Evolutionary conservation across 2,888 invertebrate genomes (phyloP).

Genomic region (Leptogaster cylindrica): DNA sequence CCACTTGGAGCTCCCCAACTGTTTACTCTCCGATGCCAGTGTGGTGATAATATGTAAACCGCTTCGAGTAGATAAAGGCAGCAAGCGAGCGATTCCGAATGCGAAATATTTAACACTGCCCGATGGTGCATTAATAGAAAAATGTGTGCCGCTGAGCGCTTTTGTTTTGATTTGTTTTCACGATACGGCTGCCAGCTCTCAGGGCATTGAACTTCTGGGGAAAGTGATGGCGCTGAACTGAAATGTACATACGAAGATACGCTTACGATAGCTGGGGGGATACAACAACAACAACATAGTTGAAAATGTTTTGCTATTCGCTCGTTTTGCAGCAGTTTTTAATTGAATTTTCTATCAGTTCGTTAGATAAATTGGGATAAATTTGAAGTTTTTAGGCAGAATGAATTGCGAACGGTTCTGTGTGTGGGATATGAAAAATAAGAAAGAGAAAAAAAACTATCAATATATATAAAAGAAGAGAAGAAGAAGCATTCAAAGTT

Average conservation of each 20-base stretch:
- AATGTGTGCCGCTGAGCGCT: slow-evolving; percentile 39
- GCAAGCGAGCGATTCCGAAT: slow-evolving; percentile 24
- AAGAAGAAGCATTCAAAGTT: too few relatives aligned
- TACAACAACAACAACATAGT: neutral
- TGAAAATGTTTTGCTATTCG: slow-evolving; percentile 3
- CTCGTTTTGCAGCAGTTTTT: slow-evolving; percentile 26
- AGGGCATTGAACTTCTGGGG: slow-evolving; percentile 40
- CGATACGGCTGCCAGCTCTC: slow-evolving; percentile 38
- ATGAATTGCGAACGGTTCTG: too few relatives aligned
- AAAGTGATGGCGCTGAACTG: slow-evolving; percentile 37
- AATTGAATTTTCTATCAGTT: slow-evolving; percentile 36
- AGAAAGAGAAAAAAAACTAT: too few relatives aligned
- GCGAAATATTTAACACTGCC: slow-evolving; percentile 31
- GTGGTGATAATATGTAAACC: slow-evolving; percentile 14
- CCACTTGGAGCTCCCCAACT: slow-evolving; percentile 22
- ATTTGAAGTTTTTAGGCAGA: slow-evolving; percentile 2
- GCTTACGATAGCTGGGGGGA: slow-evolving; percentile 2
- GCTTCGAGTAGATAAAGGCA: slow-evolving; percentile 26
- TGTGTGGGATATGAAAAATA: too few relatives aligned
- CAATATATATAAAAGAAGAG: too few relatives aligned
- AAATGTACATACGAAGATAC: slow-evolving; percentile 8
- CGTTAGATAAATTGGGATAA: slow-evolving; percentile 35
- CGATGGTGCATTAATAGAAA: slow-evolving; percentile 39
- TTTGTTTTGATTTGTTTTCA: slow-evolving; percentile 41
- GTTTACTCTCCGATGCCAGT: neutral